Evolutionary conservation across 1,140 invertebrate genomes (phyloP).

Genomic region (Philotrypesis tridentata): DNA sequence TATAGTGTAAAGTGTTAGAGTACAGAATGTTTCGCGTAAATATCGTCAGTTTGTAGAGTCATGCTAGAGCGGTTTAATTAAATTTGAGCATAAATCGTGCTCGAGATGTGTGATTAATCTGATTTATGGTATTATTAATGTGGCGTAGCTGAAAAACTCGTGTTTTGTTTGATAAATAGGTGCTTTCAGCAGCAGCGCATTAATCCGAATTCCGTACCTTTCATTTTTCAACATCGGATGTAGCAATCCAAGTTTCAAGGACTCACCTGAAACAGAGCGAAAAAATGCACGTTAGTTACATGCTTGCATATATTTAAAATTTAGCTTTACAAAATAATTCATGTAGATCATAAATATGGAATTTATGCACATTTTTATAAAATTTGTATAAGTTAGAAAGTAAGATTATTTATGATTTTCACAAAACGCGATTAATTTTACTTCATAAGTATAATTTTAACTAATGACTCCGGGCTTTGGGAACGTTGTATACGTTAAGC

Average conservation of each 20-base stretch:
- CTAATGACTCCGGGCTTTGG: too few relatives aligned
- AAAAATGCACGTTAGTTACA: constrained; percentile 2
- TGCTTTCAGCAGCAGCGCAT: neutral
- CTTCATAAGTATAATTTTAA: too few relatives aligned
- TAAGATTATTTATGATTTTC: neutral
- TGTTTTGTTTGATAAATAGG: constrained; percentile 9
- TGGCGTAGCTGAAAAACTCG: too few relatives aligned
- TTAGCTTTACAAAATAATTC: too few relatives aligned
- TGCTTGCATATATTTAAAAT: neutral
- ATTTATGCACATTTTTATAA: too few relatives aligned
- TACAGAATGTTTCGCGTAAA: too few relatives aligned
- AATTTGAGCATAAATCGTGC: too few relatives aligned
- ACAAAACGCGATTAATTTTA: neutral
- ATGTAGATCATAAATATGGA: too few relatives aligned
- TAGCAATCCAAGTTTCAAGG: constrained; percentile 5
- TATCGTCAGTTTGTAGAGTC: neutral
- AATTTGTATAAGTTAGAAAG: neutral
- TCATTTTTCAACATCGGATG: neutral
- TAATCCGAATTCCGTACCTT: constrained; percentile 24
- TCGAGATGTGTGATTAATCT: neutral
- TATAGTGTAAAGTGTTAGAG: too few relatives aligned
- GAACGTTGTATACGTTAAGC: too few relatives aligned
- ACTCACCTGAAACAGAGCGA: constrained; percentile 57
- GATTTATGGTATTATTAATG: neutral
- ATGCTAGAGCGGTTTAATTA: neutral